Evolutionary conservation across 2,888 invertebrate genomes (phyloP), one percentile per base, ranked within the genome.

Genomic region (Dicyrtomina minuta): DNA sequence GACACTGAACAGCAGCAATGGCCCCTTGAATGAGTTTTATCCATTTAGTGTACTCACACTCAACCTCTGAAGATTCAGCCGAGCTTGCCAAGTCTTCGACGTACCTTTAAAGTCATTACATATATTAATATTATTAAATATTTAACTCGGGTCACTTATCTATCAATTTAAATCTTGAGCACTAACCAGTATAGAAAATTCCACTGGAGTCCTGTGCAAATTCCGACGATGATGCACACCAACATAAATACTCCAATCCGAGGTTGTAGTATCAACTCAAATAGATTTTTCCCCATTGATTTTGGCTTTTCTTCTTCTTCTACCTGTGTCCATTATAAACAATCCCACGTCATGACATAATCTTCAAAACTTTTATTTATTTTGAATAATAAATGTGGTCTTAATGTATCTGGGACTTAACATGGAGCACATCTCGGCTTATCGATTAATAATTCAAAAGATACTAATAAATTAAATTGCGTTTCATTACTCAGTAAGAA

Each of bases 121-220:
- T 4, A 53, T 5, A 53, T 26, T 27, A 22, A 71, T 60, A 39
- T 71, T 66, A 20, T 53, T 53, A n/a, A n/a, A n/a, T n/a, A 53
- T 22, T 53, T 22, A 20, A 53, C 15, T 39, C 67, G 62, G 22
- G 60, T 3, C 6, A 33, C 33, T 33, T 33, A n/a, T n/a, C 8
- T 3, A 33, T 33, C 33, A 8, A 33, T 33, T 33, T 33, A 3
- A 33, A 33, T 33, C 3, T 3, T 46, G 5, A 20, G 46, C 20
- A 59, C 72, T 67, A 80, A 84, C 90, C 92, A 93, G 80, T 93
- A 93, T 0, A 94, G 83, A 80, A 93, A 96, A 77, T 92, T 89
- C 91, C 95, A 95, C 22, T 93, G 84, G 0, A 93, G 82, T 0
- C 91, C 93, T 0, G 92, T 93, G 78, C 92, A 89, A 74, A 93